phyloP scores from a whole-genome alignment of 2,113 vertebrate genomes.

The Triplophysa tibetana region DNA sequence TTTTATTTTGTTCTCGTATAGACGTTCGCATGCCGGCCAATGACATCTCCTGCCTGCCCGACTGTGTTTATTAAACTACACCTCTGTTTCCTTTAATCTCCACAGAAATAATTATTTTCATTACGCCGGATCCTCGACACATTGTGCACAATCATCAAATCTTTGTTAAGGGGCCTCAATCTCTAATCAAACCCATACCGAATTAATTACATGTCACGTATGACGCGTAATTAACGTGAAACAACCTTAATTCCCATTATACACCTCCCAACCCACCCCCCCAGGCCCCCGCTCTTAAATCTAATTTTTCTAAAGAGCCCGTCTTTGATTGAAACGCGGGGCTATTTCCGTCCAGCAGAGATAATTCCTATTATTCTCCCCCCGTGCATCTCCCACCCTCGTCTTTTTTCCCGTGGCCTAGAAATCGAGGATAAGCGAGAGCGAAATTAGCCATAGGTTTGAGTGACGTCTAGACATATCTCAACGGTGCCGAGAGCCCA shows the following conservation, averaged over 20 bases:
- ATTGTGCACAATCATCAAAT: conserved; percentile 62
- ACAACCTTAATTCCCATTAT: conserved; percentile 60
- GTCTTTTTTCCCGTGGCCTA: conserved; percentile 7
- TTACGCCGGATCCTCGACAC: conserved; percentile 49
- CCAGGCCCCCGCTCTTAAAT: conserved; percentile 38
- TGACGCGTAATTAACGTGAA: conserved; percentile 66
- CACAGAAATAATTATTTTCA: conserved; percentile 53
- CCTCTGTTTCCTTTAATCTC: conserved; percentile 38
- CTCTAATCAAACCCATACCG: conserved; percentile 66
- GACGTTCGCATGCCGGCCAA: not conserved
- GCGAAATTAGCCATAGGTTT: conserved; percentile 16
- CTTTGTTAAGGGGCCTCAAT: conserved; percentile 36
- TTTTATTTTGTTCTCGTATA: too few species aligned
- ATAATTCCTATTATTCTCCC: conserved; percentile 47
- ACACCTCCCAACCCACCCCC: conserved; percentile 31
- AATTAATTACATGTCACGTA: conserved; percentile 68
- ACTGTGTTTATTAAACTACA: conserved; percentile 12
- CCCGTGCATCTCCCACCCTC: conserved; percentile 7
- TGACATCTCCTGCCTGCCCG: not conserved
- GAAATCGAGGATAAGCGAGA: conserved; percentile 16
- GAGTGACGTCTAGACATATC: conserved; percentile 33
- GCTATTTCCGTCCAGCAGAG: conserved; percentile 51
- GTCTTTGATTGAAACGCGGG: conserved; percentile 52
- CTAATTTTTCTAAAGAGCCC: conserved; percentile 57
- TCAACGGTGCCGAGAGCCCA: not conserved